Conservation (phyloP, 2,113 vertebrate species). For the Amphilophus citrinellus region DNA sequence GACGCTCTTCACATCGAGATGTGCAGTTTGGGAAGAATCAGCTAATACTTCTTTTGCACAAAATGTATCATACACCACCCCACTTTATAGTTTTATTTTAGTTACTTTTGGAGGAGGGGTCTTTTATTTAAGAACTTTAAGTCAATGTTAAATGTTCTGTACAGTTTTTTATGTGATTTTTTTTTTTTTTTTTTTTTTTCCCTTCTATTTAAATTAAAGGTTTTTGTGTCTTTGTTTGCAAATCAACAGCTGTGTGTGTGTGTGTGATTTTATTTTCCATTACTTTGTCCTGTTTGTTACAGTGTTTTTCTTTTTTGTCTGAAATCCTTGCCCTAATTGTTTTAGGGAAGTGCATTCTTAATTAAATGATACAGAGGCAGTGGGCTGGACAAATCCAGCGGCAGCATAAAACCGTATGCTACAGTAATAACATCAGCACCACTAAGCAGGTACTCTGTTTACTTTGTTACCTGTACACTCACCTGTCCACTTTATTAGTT, state of each 20-base stretch:
- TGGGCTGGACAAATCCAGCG: too few relatives aligned
- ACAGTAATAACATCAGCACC: background rate
- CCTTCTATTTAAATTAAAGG: slow-evolving; percentile 86
- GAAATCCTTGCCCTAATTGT: background rate
- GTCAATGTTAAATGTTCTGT: slow-evolving; percentile 83
- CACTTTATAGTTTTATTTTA: slow-evolving; percentile 68
- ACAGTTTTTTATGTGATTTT: slow-evolving; percentile 82
- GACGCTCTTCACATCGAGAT: slow-evolving; percentile 61
- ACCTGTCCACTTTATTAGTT: background rate
- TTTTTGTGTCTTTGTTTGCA: slow-evolving; percentile 83
- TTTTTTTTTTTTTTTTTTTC: slow-evolving; percentile 50
- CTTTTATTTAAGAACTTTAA: slow-evolving; percentile 84
- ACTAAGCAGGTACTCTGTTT: background rate
- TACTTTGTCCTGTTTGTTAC: background rate
- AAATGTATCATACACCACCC: slow-evolving; percentile 79
- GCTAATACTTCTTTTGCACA: slow-evolving; percentile 81
- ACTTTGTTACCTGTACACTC: background rate
- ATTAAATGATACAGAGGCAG: too few relatives aligned
- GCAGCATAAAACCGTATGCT: background rate
- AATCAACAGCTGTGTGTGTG: slow-evolving; percentile 43
- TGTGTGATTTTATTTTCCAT: slow-evolving; percentile 29
- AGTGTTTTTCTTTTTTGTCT: background rate
- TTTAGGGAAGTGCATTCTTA: too few relatives aligned
- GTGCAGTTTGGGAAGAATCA: slow-evolving; percentile 75
- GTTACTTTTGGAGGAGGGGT: slow-evolving; percentile 45